phyloP scores from a whole-genome alignment of 2,888 invertebrate genomes.

The Lacanobia wlatinum region DNA sequence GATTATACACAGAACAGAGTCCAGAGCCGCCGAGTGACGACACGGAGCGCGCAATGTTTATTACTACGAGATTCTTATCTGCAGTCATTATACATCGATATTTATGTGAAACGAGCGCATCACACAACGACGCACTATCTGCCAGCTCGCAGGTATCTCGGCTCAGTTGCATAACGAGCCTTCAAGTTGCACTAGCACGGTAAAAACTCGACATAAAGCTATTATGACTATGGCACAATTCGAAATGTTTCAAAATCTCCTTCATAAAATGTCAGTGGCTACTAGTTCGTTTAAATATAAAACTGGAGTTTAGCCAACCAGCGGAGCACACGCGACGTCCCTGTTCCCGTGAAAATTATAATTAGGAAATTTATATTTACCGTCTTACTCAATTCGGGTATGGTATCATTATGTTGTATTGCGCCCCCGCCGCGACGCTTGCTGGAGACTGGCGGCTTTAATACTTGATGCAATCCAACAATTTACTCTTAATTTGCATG shows the following conservation, averaged over 20 bases:
- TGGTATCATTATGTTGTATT: conserved; percentile 61
- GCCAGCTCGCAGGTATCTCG: conserved; percentile 18
- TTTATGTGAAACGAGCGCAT: conserved; percentile 13
- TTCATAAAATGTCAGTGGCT: conserved; percentile 81
- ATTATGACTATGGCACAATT: conserved; percentile 65
- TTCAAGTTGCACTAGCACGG: background rate
- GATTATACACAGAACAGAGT: conserved; percentile 44
- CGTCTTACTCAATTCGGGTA: conserved; percentile 73
- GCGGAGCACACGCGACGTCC: conserved; percentile 77
- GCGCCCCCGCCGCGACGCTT: conserved; percentile 27
- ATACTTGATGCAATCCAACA: conserved; percentile 11
- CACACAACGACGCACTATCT: conserved; percentile 18
- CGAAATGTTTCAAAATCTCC: conserved; percentile 75
- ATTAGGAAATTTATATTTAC: conserved; percentile 86
- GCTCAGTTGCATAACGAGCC: conserved; percentile 27
- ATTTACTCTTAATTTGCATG: conserved; percentile 25
- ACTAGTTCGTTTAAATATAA: conserved; percentile 83
- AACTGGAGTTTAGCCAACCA: conserved; percentile 82
- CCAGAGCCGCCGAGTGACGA: conserved; percentile 22
- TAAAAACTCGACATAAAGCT: conserved; percentile 39
- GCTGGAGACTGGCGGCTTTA: conserved; percentile 24
- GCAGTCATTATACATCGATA: conserved; percentile 28
- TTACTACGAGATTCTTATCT: conserved; percentile 36
- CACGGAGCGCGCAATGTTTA: conserved; percentile 38
- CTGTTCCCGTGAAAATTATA: conserved; percentile 87